phyloP scores from a whole-genome alignment of 2,888 invertebrate species.

The Aphelenchoides bicaudatus region DNA sequence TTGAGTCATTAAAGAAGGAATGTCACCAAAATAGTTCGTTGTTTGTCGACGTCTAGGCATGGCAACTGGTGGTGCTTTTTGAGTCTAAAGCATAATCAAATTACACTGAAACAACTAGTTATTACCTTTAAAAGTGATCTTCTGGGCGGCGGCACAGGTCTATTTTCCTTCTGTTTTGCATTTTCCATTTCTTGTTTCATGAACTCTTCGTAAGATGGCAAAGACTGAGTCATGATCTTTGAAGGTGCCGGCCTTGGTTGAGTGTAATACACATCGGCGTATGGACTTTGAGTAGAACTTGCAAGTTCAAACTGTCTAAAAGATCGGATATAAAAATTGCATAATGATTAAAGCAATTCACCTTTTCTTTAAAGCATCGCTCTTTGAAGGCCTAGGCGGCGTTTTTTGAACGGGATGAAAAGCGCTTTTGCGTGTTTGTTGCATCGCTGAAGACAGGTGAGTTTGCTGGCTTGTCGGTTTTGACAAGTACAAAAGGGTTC shows the following conservation, averaged over 20 bases:
- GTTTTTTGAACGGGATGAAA: neutral
- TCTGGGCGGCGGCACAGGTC: conserved; percentile 8
- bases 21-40: neutral
- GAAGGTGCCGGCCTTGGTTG: neutral
- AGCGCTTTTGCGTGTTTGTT: neutral
- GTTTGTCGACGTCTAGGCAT: conserved; percentile 13
- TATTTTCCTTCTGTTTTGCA: neutral
- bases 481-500: too few species aligned
- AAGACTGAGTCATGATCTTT: neutral
- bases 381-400: conserved; percentile 6
- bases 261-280: too few species aligned
- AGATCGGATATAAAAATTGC: too few species aligned
- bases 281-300: too few species aligned
- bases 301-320: too few species aligned
- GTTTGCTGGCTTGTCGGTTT: too few species aligned
- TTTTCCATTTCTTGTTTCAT: neutral
- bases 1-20: conserved; percentile 11
- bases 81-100: too few species aligned
- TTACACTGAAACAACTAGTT: too few species aligned
- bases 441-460: too few species aligned
- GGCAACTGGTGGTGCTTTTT: conserved; percentile 2
- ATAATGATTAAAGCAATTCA: too few species aligned
- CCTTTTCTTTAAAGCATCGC: neutral
- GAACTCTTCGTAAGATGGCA: neutral
- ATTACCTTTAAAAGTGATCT: conserved; percentile 2